Conservation (phyloP, 1,140 invertebrate genomes). For the Aleiodes sp. region DNA sequence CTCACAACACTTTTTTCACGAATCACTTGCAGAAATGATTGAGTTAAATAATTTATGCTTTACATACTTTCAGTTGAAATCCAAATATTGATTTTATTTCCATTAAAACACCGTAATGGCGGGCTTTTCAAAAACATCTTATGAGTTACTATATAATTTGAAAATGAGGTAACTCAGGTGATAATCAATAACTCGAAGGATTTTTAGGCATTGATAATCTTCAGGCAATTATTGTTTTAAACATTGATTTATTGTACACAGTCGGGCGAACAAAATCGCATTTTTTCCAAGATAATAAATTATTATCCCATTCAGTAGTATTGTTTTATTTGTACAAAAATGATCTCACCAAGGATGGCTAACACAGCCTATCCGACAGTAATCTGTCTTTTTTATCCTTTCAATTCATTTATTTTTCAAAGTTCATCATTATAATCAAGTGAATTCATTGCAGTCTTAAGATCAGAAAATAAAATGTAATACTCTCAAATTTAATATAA, state of each 20-base stretch:
- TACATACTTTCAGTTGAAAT: neutral
- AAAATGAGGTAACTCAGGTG: too few relatives aligned
- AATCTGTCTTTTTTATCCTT: slow-evolving; percentile 9
- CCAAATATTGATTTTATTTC: neutral
- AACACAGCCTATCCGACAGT: slow-evolving; percentile 15
- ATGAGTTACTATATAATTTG: neutral
- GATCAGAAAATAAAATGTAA: slow-evolving; percentile 18
- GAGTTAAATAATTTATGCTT: too few relatives aligned
- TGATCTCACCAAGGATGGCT: slow-evolving; percentile 41
- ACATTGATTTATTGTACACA: slow-evolving; percentile 48
- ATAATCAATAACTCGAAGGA: too few relatives aligned
- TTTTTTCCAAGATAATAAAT: slow-evolving; percentile 39
- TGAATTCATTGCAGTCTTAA: slow-evolving; percentile 26
- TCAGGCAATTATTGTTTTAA: neutral
- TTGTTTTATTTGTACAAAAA: slow-evolving; percentile 49
- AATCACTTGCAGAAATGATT: too few relatives aligned
- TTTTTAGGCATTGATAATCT: neutral
- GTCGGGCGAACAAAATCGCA: slow-evolving; percentile 44
- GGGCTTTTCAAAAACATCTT: neutral
- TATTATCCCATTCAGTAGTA: slow-evolving; percentile 31
- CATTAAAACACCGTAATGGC: neutral
- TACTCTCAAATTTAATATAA: slow-evolving; percentile 1
- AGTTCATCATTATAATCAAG: neutral
- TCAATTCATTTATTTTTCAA: neutral
- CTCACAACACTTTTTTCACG: too few relatives aligned